These are phyloP conservation scores for human (Homo sapiens) DNA, from an alignment of 2,113 vertebrate genomes.

Conservation along the genomic window GRCh38 chr5:143138501-143139000, in stretches of 20 bases:
- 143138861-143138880: neutral
- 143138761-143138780: neutral
- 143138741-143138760: neutral
- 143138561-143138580: neutral
- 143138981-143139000: neutral
- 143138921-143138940: neutral
- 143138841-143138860: neutral
- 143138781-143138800: neutral
- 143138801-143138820: neutral
- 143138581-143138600: neutral
- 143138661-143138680: neutral
- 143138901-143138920: neutral
- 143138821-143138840: neutral
- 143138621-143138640: neutral
- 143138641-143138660: neutral
- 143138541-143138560: neutral
- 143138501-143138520: neutral
- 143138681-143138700: neutral
- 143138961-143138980: neutral
- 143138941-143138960: neutral
- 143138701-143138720: neutral
- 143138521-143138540: conserved; percentile 20
- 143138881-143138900: neutral
- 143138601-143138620: neutral
- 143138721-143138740: neutral